Base-by-base conservation (phyloP, 2,888 invertebrate genomes). In the Cyaniris semiargus region DNA sequence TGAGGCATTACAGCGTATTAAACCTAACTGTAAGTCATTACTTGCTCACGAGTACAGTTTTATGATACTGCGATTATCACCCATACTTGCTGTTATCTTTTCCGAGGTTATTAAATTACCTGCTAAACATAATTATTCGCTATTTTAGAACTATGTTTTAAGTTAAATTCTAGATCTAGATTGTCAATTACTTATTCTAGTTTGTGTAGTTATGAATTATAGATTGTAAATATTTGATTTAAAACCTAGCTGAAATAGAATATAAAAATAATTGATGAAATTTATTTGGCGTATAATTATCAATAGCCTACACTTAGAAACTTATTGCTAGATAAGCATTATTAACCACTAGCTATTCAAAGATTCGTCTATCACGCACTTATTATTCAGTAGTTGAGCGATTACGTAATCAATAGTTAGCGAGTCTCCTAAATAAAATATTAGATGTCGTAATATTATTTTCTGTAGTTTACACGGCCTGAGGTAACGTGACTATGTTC, bases 401-500 rank as follows among this genome's bases (percentile, higher is more conserved):
- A 80, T 83, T 82, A 82, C 82, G 82, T 81, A 83, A 84, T 80
- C 74, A 77, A 58, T 78, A 79, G 72, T 80, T 81, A 80, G 81
- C 81, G 78, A 76, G 78, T 77, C 78, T 81, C 78, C 81, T 83
- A 85, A 44, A 84, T 84, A 82, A 81, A 83, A 82, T 82, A 82
- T 82, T 86, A 84, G 81, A 85, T 86, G 82, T 82, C 81, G 82
- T 79, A 81, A 84, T 84, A 86, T 88, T 84, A 86, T 88, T 87
- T 89, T 88, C 85, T 85, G 81, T 86, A 86, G 86, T 86, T 86
- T 86, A 84, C 84, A 82, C 83, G 87, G 87, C 91, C 91, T 92
- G 85, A 82, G 84, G 84, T 84, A 84, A 83, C 80, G 83, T 81
- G 80, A 86, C 83, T 87, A 89, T 27, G 83, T 79, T 81, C 80